These are phyloP conservation scores for Tetramorium parvispinum DNA, from an alignment of 1,140 invertebrate species.

Conservation along the genomic window DNA sequence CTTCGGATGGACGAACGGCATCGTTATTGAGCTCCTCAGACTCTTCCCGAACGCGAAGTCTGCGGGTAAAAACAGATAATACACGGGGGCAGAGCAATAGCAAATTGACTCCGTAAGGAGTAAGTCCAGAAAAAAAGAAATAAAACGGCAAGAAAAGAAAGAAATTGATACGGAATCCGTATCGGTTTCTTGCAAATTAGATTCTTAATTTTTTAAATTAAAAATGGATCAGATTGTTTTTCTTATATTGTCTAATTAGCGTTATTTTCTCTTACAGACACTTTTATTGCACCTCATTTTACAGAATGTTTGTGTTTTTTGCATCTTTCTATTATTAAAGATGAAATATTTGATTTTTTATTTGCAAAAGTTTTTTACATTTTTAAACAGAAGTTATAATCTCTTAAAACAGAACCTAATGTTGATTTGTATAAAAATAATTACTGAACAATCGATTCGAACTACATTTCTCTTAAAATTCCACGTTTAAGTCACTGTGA, in stretches of 20 bases:
- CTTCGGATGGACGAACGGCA: constrained; percentile 98
- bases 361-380: background rate
- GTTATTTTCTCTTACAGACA: background rate
- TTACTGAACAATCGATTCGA: background rate
- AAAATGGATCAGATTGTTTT: background rate
- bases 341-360: background rate
- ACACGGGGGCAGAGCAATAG: background rate
- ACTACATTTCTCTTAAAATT: background rate
- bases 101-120: background rate
- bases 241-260: background rate
- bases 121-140: background rate
- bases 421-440: background rate
- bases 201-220: background rate
- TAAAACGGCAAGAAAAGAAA: background rate
- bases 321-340: background rate
- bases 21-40: constrained; percentile 91
- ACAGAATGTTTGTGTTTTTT: background rate
- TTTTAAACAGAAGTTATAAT: background rate
- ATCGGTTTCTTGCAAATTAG: background rate
- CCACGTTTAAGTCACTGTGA: background rate
- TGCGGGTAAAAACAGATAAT: constrained; percentile 19
- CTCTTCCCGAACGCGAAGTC: background rate
- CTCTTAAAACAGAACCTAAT: background rate
- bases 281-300: background rate
- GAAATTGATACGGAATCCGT: background rate